Evolutionary conservation across 92 coral and sea anemone genomes (phyloP).

Genomic region (Parazoanthus darwini): DNA sequence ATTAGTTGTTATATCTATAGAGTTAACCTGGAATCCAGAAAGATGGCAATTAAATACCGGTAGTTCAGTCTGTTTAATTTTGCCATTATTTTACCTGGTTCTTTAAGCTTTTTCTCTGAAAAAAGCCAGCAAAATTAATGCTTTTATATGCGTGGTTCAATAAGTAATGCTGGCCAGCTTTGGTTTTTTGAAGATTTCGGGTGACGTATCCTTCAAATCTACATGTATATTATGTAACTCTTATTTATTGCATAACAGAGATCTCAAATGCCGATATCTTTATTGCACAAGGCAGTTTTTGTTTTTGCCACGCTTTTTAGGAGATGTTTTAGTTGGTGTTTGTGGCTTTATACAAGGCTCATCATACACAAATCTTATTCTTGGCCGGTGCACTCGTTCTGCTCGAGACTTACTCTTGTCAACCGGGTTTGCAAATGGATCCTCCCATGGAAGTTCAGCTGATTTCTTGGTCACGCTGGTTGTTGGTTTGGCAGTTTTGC

Average conservation of each 20-base stretch:
- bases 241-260: background rate
- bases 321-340: slow-evolving; percentile 37
- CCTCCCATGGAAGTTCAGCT: slow-evolving; percentile 93
- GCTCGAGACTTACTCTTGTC: slow-evolving; percentile 72
- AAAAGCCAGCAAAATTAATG: background rate
- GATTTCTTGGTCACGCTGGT: slow-evolving; percentile 60
- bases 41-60: background rate
- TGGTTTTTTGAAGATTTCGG: background rate
- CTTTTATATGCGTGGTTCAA: background rate
- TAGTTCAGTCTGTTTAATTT: background rate
- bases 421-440: slow-evolving; percentile 98
- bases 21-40: background rate
- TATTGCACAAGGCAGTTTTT: slow-evolving; percentile 85
- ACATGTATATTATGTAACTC: background rate
- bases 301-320: slow-evolving; percentile 60
- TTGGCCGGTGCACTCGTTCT: slow-evolving; percentile 64
- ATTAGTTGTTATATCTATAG: too few species aligned
- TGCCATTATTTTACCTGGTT: background rate
- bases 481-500: slow-evolving; percentile 42
- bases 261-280: background rate
- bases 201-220: background rate
- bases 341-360: slow-evolving; percentile 36
- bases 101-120: background rate
- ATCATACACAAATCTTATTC: slow-evolving; percentile 56
- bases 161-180: background rate